Conservation (phyloP, 2,797 vertebrate species). For the Chrysocyon brachyurus region DNA sequence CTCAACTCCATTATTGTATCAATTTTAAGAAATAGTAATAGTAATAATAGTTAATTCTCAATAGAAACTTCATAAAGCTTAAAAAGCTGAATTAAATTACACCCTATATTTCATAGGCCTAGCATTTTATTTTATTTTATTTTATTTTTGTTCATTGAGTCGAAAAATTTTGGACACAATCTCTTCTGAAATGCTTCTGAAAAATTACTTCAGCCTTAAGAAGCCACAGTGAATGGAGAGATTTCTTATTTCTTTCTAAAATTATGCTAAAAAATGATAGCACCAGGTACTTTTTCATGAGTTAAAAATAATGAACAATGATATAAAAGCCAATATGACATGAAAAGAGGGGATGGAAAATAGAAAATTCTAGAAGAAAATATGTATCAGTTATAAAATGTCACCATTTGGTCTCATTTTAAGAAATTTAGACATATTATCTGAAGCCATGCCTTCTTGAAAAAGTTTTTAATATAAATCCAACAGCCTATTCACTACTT, state of each 20-base stretch:
- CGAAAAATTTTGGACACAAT: conserved; percentile 47
- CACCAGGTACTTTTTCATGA: conserved; percentile 53
- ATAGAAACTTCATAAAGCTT: not conserved
- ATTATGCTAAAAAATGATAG: not conserved
- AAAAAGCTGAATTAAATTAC: not conserved
- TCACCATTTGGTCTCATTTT: conserved; percentile 64
- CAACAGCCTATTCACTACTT: conserved; percentile 60
- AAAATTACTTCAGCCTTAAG: not conserved
- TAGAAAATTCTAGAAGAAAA: conserved; percentile 65
- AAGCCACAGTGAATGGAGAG: conserved; percentile 46
- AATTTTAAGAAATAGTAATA: conserved; percentile 28
- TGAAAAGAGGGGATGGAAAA: conserved; percentile 66
- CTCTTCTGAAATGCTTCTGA: conserved; percentile 54
- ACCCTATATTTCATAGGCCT: not conserved
- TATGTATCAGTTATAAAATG: conserved; percentile 59
- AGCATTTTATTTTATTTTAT: not conserved
- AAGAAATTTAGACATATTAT: conserved; percentile 73
- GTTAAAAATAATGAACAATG: conserved; percentile 73
- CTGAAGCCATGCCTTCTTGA: conserved; percentile 43
- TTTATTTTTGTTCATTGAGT: conserved; percentile 61
- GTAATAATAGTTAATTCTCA: not conserved
- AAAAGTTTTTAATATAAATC: conserved; percentile 20
- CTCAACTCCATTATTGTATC: not conserved
- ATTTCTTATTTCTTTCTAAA: conserved; percentile 65
- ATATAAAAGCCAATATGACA: conserved; percentile 53